Conservation (phyloP, 2,888 invertebrate genomes). For the Xestia ashworthii region DNA sequence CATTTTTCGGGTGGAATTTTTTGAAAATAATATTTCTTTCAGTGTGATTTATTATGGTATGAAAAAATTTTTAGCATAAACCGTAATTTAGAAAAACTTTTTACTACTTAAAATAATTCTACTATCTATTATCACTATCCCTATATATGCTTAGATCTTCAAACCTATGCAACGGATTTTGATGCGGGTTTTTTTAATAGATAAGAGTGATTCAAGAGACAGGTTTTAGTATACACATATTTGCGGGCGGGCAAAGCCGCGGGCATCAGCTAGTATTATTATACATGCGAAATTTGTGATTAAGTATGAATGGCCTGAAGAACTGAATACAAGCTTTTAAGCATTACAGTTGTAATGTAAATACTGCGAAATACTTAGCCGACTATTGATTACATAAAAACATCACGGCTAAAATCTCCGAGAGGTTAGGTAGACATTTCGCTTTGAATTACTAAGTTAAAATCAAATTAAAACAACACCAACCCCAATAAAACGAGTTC, state of each 20-base stretch:
- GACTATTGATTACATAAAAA: not conserved
- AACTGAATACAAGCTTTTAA: not conserved
- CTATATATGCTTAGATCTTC: no score
- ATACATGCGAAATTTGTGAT: no score
- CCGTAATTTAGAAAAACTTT: not conserved
- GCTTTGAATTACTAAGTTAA: not conserved
- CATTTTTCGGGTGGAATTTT: slow-evolving; percentile 18
- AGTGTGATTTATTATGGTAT: not conserved
- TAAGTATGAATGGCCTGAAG: not conserved
- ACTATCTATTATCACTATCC: no score
- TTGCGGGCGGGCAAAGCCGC: no score
- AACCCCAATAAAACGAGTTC: not conserved
- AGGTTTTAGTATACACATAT: no score
- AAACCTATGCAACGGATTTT: no score
- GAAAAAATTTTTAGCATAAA: not conserved
- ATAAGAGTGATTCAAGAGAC: no score
- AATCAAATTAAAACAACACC: not conserved
- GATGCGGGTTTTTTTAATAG: no score
- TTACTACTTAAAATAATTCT: not conserved
- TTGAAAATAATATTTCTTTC: not conserved
- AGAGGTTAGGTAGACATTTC: no score
- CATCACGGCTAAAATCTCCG: no score
- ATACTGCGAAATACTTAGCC: not conserved
- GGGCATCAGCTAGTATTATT: no score
- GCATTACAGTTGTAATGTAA: not conserved